Conservation (phyloP, 2,113 vertebrate species). For the Pterocles gutturalis region DNA sequence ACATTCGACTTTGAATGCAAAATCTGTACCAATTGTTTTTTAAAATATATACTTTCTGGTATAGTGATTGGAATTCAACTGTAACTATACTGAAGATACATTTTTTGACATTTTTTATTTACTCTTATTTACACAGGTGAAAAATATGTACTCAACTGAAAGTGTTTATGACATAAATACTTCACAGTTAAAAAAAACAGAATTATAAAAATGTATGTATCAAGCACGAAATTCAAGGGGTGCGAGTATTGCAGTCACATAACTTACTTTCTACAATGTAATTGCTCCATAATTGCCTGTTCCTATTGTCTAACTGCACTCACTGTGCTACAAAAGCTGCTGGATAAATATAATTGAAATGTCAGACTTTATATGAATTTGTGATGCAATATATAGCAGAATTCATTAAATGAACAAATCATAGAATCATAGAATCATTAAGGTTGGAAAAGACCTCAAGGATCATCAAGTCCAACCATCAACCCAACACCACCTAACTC, state of each 20-base stretch:
- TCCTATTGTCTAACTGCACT: neutral
- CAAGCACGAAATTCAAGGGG: neutral
- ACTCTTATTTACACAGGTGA: neutral
- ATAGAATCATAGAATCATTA: neutral
- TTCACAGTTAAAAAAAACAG: neutral
- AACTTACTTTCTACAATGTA: neutral
- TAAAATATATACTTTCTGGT: neutral
- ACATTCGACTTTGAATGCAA: neutral
- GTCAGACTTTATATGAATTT: conserved; percentile 21
- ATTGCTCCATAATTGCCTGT: neutral
- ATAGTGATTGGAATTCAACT: neutral
- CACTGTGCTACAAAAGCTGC: neutral
- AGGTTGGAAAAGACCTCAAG: too few relatives aligned
- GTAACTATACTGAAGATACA: neutral
- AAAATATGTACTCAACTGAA: neutral
- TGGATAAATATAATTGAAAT: conserved; percentile 17
- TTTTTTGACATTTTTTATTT: neutral
- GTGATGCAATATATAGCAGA: neutral
- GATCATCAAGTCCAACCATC: too few relatives aligned
- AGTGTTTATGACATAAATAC: neutral
- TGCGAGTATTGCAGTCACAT: neutral
- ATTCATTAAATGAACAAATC: neutral
- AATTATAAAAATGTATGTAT: neutral
- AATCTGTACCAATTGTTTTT: neutral
- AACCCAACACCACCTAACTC: too few relatives aligned